Evolutionary conservation across 2,888 invertebrate genomes (phyloP).

Genomic region (Therioaphis trifolii): DNA sequence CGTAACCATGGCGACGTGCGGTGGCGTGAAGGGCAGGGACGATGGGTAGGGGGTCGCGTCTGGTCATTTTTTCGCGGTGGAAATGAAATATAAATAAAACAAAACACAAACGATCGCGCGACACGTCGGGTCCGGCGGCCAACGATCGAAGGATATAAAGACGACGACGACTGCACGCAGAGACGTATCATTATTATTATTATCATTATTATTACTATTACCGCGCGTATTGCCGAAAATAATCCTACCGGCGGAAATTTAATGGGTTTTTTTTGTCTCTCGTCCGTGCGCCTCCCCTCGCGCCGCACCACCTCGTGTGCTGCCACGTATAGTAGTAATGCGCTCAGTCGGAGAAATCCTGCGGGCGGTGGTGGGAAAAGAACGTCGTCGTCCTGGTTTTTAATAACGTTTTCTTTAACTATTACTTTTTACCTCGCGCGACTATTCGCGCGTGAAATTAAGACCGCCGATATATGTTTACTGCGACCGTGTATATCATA

Average conservation of each 20-base stretch:
- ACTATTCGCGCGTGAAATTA: slow-evolving; percentile 44
- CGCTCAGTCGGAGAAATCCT: neutral
- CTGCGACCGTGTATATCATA: no score
- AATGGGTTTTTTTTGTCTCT: slow-evolving; percentile 20
- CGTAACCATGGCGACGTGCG: slow-evolving; percentile 40
- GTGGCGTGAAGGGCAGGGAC: no score
- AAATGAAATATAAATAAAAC: slow-evolving; percentile 20
- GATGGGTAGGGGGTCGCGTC: no score
- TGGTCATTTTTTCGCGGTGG: slow-evolving; percentile 42
- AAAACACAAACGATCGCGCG: neutral
- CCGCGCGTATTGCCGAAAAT: neutral
- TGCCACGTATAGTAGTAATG: no score
- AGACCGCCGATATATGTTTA: neutral
- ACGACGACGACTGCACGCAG: no score
- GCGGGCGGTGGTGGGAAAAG: no score
- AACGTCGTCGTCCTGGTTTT: slow-evolving; percentile 20
- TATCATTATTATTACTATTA: no score
- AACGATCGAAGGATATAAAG: no score
- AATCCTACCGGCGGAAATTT: neutral
- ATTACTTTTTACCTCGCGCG: neutral
- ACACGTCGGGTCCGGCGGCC: no score
- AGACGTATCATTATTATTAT: no score
- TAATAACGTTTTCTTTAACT: slow-evolving; percentile 22
- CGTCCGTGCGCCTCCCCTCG: no score
- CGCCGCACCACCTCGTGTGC: neutral